Conservation (phyloP, 2,113 vertebrate genomes). For the Periophthalmus modestus region DNA sequence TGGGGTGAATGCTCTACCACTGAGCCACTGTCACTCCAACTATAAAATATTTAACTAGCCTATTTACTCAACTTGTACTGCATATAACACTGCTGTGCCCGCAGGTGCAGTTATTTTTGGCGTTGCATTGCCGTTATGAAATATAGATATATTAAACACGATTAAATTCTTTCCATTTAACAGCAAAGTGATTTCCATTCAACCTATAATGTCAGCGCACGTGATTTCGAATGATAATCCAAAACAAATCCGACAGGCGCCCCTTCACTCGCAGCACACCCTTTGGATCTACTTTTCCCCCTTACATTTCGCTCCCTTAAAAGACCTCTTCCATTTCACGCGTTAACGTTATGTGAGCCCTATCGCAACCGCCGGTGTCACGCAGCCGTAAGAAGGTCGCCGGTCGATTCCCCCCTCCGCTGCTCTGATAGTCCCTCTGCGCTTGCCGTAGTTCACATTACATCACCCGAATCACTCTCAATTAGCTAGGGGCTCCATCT, state of each 20-base stretch:
- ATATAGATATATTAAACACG: too few relatives aligned
- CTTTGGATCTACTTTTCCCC: conserved; percentile 2
- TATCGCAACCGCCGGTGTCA: conserved; percentile 27
- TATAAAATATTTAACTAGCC: too few relatives aligned
- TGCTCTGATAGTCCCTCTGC: conserved; percentile 42
- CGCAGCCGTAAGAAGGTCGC: conserved; percentile 16
- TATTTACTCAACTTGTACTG: too few relatives aligned
- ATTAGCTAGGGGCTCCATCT: conserved; percentile 60
- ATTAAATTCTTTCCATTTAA: not conserved
- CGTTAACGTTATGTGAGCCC: conserved; percentile 59
- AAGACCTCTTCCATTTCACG: conserved; percentile 10
- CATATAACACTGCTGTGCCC: too few relatives aligned
- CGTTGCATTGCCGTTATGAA: too few relatives aligned
- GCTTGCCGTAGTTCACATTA: conserved; percentile 58
- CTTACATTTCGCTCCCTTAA: not conserved
- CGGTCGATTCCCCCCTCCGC: conserved; percentile 37
- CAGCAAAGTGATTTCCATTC: not conserved
- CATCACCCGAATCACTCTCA: conserved; percentile 61
- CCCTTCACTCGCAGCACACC: not conserved
- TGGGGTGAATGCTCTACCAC: too few relatives aligned
- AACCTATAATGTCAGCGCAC: too few relatives aligned
- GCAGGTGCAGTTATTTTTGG: too few relatives aligned
- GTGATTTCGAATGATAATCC: not conserved
- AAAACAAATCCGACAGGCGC: conserved; percentile 8
- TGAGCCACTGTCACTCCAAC: too few relatives aligned